Evolutionary conservation across 2,113 vertebrate genomes (phyloP).

Genomic region (Stercorarius parasiticus): DNA sequence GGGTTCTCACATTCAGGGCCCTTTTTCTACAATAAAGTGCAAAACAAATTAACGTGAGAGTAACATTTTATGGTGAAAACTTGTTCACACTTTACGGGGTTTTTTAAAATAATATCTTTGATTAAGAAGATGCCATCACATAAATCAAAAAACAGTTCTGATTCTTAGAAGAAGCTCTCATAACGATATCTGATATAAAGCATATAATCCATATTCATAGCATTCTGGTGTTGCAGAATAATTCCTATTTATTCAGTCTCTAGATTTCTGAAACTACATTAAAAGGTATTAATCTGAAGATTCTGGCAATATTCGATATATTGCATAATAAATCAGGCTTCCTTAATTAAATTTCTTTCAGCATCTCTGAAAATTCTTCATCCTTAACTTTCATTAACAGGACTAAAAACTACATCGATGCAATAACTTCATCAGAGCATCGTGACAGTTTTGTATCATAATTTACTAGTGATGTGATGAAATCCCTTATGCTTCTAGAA

Average conservation of each 20-base stretch:
- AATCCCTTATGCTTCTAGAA: neutral
- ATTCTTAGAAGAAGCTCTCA: neutral
- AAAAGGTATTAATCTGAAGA: neutral
- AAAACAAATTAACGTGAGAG: neutral
- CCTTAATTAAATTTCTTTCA: neutral
- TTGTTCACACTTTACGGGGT: neutral
- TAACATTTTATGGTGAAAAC: neutral
- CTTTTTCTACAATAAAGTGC: neutral
- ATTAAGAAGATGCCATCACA: neutral
- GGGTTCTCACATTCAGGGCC: neutral
- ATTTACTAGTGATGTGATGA: neutral
- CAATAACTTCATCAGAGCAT: neutral
- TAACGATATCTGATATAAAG: neutral
- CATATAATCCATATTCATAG: neutral
- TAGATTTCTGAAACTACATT: neutral
- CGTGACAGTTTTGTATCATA: neutral
- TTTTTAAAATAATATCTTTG: neutral
- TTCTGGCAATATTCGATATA: neutral
- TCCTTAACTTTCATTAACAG: neutral
- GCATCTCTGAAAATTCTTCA: neutral
- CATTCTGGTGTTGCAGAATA: neutral
- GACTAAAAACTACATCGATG: neutral
- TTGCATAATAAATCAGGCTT: neutral
- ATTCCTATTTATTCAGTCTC: neutral
- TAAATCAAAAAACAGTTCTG: neutral